These are phyloP conservation scores for Syrista parreyssii DNA, from an alignment of 2,888 invertebrate species.

Conservation along the genomic window DNA sequence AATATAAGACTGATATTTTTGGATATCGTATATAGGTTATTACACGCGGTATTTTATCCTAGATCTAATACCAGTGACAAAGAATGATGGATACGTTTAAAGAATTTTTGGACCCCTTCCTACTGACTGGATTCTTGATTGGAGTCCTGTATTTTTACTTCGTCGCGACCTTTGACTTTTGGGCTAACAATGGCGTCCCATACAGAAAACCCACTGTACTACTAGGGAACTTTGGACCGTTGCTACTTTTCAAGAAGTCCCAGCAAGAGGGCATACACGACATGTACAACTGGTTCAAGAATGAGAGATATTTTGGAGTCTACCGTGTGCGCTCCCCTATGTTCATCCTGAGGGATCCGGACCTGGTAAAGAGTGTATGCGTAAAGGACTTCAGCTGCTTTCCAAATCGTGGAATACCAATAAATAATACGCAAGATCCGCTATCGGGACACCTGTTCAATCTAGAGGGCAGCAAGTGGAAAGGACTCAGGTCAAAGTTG, in stretches of 20 bases:
- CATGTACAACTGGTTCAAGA: conserved; percentile 59
- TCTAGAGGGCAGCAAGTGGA: conserved; percentile 65
- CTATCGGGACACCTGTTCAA: conserved; percentile 63
- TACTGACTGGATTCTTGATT: conserved; percentile 36
- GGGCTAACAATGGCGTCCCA: conserved; percentile 52
- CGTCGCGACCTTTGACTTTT: conserved; percentile 55
- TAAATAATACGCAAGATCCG: conserved; percentile 55
- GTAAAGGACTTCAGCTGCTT: conserved; percentile 56
- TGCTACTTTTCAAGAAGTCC: conserved; percentile 53
- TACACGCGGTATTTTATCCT: background rate
- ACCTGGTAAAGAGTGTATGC: conserved; percentile 53
- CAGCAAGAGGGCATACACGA: conserved; percentile 53
- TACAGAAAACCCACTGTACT: conserved; percentile 54
- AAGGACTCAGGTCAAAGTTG: conserved; percentile 64
- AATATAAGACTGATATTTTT: background rate
- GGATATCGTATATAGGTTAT: background rate
- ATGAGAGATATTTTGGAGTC: conserved; percentile 54
- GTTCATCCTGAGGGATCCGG: conserved; percentile 56
- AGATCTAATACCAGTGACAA: background rate
- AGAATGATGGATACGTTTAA: conserved; percentile 13
- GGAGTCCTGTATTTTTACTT: conserved; percentile 48
- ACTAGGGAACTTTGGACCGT: conserved; percentile 53
- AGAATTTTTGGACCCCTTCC: conserved; percentile 20
- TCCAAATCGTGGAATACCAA: conserved; percentile 56
- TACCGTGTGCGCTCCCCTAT: conserved; percentile 56